phyloP scores from a whole-genome alignment of 2,888 invertebrate species.

The Philopedon plagiatum region DNA sequence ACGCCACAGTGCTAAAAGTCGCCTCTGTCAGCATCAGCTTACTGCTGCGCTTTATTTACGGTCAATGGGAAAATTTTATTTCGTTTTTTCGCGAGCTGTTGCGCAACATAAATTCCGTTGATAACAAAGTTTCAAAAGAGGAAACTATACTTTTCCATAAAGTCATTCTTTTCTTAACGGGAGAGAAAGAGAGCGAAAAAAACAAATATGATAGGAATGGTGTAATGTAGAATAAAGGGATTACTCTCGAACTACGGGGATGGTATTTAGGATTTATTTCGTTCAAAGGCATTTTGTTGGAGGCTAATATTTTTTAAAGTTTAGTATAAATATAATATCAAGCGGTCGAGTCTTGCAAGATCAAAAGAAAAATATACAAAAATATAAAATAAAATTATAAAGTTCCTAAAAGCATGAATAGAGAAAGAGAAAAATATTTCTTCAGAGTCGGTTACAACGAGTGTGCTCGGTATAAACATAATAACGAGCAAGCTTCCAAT shows the following conservation, averaged over 20 bases:
- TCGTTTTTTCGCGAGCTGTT: neutral
- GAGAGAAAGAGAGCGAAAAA: neutral
- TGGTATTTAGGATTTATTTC: neutral
- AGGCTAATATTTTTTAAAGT: no score
- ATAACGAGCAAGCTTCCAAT: no score
- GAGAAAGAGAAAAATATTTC: no score
- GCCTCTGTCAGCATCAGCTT: neutral
- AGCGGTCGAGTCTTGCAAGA: no score
- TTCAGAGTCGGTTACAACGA: no score
- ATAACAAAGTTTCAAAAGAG: neutral
- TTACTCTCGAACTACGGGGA: neutral
- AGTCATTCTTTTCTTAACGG: neutral
- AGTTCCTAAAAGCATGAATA: no score
- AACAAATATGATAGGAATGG: neutral
- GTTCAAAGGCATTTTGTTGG: no score
- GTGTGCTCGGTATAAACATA: no score
- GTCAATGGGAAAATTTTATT: neutral
- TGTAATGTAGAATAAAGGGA: neutral
- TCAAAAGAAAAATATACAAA: no score
- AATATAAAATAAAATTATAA: no score
- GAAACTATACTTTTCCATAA: neutral
- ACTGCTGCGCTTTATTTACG: neutral
- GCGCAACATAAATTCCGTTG: neutral
- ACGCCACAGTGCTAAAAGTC: neutral
- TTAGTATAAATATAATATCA: no score